Percentiles rank a stretch among this genome's conserved stretches.
Evolutionary conservation across 1,140 invertebrate species (phyloP).

Genomic region (Bombus pyrosoma): DNA sequence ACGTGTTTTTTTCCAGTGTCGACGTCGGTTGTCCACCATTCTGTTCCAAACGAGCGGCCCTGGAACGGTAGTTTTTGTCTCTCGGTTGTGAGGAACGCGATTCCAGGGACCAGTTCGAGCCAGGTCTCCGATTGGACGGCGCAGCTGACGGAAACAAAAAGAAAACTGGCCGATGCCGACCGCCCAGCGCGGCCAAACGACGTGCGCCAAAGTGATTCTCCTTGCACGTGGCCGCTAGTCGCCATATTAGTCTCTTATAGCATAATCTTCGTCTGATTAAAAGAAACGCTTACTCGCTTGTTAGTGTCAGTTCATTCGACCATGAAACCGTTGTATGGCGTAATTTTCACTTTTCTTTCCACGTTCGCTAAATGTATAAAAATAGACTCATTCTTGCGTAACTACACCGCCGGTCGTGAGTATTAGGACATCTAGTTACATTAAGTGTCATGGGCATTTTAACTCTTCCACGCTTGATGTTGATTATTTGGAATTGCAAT

Average conservation of each 20-base stretch:
- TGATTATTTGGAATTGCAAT: no score
- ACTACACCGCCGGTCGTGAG: background rate
- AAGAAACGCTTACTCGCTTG: background rate
- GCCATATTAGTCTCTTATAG: conserved; percentile 33
- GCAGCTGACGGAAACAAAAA: conserved; percentile 48
- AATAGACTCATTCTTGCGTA: background rate
- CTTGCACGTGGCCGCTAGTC: conserved; percentile 30
- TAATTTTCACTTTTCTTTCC: background rate
- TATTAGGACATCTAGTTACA: background rate
- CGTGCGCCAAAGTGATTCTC: conserved; percentile 45
- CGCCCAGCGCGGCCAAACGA: conserved; percentile 54
- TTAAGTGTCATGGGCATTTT: no score
- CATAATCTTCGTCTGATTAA: background rate
- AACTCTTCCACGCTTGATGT: no score
- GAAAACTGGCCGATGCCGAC: conserved; percentile 49
- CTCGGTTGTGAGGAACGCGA: conserved; percentile 46
- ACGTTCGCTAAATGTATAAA: background rate
- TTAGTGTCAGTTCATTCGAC: background rate
- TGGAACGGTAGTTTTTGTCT: conserved; percentile 65
- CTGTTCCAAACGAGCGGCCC: conserved; percentile 56
- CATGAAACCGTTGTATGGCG: background rate
- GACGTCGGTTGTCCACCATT: conserved; percentile 47
- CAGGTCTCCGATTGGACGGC: conserved; percentile 52
- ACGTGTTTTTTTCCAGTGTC: background rate
- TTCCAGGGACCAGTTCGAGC: conserved; percentile 51